Conservation (phyloP, 1,140 invertebrate species). For the Drosophila tsacasi region DNA sequence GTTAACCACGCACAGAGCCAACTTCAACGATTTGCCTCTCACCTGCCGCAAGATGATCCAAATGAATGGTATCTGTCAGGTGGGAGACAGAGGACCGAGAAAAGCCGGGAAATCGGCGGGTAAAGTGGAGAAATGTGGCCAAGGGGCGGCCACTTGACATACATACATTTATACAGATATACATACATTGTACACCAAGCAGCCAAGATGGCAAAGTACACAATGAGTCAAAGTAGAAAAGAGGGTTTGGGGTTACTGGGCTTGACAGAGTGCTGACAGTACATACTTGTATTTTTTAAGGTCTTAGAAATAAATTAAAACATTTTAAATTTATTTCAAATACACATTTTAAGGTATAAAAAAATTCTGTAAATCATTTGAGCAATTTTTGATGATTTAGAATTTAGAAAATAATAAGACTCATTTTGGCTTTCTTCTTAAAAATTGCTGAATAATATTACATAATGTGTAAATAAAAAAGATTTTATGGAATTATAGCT, state of each 20-base stretch:
- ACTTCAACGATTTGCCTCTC: slow-evolving; percentile 76
- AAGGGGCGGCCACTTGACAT: slow-evolving; percentile 72
- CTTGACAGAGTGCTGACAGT: not conserved
- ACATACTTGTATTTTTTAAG: not conserved
- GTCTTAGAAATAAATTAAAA: not conserved
- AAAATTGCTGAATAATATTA: not conserved
- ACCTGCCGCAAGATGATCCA: slow-evolving; percentile 65
- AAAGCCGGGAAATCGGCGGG: slow-evolving; percentile 24
- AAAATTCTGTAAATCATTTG: not conserved
- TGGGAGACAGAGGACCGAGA: slow-evolving; percentile 2
- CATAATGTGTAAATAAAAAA: not conserved
- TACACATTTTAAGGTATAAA: no score
- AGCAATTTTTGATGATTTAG: not conserved
- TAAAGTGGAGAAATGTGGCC: slow-evolving; percentile 26
- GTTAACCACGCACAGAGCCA: slow-evolving; percentile 69
- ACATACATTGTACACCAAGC: not conserved
- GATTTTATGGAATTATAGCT: not conserved
- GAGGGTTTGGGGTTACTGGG: slow-evolving; percentile 33
- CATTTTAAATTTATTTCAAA: not conserved
- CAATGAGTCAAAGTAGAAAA: slow-evolving; percentile 45
- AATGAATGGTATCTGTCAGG: slow-evolving; percentile 59
- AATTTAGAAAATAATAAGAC: not conserved
- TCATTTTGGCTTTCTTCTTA: not conserved
- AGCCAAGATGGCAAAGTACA: slow-evolving; percentile 51
- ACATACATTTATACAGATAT: slow-evolving; percentile 35